Percentiles rank a stretch among this genome's conserved stretches.
phyloP scores from a whole-genome alignment of 2,888 invertebrate genomes.

The Anagyrus pseudococci region DNA sequence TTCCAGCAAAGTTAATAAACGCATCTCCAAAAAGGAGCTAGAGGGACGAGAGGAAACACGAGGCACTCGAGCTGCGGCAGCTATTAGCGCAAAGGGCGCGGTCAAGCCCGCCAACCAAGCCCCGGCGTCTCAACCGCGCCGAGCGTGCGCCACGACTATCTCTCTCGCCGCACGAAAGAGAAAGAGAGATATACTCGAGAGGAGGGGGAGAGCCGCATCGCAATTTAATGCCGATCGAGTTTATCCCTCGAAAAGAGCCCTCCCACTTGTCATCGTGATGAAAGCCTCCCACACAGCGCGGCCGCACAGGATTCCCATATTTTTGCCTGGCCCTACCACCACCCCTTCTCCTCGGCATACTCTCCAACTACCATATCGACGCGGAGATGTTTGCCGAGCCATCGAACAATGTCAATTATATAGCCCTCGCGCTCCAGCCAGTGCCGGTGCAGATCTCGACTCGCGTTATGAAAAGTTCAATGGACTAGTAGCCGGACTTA shows the following conservation, averaged over 20 bases:
- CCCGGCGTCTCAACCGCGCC: too few species aligned
- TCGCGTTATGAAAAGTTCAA: background rate
- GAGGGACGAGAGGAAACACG: background rate
- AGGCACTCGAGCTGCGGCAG: background rate
- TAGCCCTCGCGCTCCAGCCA: background rate
- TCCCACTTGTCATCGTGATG: conserved; percentile 3
- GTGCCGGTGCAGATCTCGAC: background rate
- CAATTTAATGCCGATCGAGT: conserved; percentile 2
- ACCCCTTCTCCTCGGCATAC: too few species aligned
- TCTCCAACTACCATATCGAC: too few species aligned
- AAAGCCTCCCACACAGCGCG: background rate
- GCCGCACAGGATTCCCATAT: background rate
- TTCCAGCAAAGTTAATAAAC: too few species aligned
- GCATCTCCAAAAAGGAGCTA: too few species aligned
- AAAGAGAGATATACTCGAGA: too few species aligned
- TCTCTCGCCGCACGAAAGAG: background rate
- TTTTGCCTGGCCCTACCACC: background rate
- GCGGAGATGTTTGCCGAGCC: conserved; percentile 19
- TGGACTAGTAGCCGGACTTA: too few species aligned
- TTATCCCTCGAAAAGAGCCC: background rate
- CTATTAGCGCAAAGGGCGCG: too few species aligned
- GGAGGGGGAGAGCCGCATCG: background rate
- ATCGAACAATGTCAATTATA: conserved; percentile 28
- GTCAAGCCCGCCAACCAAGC: too few species aligned
- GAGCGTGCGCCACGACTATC: too few species aligned